Conservation (phyloP, 37 sponge, comb jelly and placozoan species). For the Agelas oroides region DNA sequence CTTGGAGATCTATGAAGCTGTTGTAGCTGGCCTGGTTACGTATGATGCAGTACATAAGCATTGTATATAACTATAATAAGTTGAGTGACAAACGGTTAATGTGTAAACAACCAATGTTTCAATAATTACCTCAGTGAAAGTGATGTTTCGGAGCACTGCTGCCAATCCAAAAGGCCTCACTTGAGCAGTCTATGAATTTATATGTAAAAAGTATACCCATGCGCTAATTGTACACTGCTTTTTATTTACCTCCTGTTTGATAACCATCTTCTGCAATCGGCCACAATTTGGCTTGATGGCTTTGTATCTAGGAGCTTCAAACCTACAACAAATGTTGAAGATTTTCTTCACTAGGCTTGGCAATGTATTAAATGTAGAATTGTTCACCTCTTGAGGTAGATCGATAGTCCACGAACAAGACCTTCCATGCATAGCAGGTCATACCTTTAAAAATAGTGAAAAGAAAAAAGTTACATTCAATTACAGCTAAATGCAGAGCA, state of each 20-base stretch:
- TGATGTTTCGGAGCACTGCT: constrained; percentile 84
- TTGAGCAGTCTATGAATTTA: constrained; percentile 70
- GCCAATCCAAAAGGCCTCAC: constrained; percentile 87
- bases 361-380: not conserved
- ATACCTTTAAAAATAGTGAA: constrained; percentile 53
- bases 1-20: constrained; percentile 90
- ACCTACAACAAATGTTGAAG: not conserved
- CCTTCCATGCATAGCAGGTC: constrained; percentile 93
- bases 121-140: constrained; percentile 73
- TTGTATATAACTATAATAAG: too few relatives aligned
- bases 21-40: constrained; percentile 72
- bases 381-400: constrained; percentile 72
- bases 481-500: too few relatives aligned
- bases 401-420: constrained; percentile 67
- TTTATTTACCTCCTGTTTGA: constrained; percentile 46
- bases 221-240: not conserved
- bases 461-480: not conserved
- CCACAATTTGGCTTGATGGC: constrained; percentile 1
- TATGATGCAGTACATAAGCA: too few relatives aligned
- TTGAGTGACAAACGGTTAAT: too few relatives aligned
- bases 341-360: not conserved
- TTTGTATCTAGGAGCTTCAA: constrained; percentile 37
- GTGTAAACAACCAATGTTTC: too few relatives aligned
- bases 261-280: constrained; percentile 21
- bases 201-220: too few relatives aligned